phyloP scores from a whole-genome alignment of 2,888 invertebrate genomes.

The Diarsia brunnea region DNA sequence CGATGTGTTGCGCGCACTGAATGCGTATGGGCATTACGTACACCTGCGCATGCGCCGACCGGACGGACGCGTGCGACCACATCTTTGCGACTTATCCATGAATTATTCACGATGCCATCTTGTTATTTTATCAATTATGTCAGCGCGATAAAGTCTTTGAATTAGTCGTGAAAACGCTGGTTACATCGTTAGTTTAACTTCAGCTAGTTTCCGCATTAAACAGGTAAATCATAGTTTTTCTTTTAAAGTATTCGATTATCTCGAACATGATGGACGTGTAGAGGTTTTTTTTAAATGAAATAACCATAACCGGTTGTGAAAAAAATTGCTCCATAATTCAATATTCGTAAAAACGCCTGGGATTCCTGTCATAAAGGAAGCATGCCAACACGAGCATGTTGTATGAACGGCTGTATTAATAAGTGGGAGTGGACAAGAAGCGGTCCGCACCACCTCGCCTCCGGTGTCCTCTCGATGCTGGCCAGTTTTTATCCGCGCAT shows the following conservation, averaged over 20 bases:
- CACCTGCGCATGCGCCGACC: slow-evolving; percentile 68
- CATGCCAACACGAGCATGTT: slow-evolving; percentile 60
- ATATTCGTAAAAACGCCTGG: slow-evolving; percentile 57
- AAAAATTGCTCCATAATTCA: slow-evolving; percentile 46
- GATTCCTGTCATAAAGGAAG: slow-evolving; percentile 63
- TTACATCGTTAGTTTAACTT: slow-evolving; percentile 19
- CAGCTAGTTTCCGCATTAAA: slow-evolving; percentile 13
- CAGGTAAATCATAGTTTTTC: slow-evolving; percentile 39
- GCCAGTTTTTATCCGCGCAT: slow-evolving; percentile 72
- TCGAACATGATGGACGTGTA: neutral
- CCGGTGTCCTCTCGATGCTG: slow-evolving; percentile 66
- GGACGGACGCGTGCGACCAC: slow-evolving; percentile 76
- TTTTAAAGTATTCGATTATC: slow-evolving; percentile 22
- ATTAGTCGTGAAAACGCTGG: slow-evolving; percentile 46
- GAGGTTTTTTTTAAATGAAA: slow-evolving; percentile 17
- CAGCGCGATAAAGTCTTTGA: slow-evolving; percentile 43
- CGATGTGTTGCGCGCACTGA: slow-evolving; percentile 65
- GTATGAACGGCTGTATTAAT: slow-evolving; percentile 70
- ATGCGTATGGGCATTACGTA: slow-evolving; percentile 65
- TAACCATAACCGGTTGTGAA: slow-evolving; percentile 44
- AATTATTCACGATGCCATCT: slow-evolving; percentile 71
- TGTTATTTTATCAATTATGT: slow-evolving; percentile 67
- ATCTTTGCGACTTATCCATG: slow-evolving; percentile 66
- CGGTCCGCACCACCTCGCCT: slow-evolving; percentile 57
- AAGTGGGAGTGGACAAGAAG: slow-evolving; percentile 69